Evolutionary conservation across 2,888 invertebrate species (phyloP).

Genomic region (Erebia epiphron): DNA sequence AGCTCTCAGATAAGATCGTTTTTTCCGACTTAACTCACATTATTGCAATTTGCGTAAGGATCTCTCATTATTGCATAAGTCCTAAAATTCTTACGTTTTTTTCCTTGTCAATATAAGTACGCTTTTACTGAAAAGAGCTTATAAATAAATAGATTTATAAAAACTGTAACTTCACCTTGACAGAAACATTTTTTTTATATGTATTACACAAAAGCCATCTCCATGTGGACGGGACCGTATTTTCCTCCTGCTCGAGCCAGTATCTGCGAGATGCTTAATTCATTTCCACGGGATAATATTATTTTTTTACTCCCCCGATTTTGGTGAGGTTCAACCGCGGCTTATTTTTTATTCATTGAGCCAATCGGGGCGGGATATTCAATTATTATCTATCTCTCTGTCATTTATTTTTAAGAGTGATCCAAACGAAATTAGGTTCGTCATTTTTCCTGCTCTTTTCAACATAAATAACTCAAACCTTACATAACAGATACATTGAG

Average conservation of each 20-base stretch:
- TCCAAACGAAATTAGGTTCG: conserved; percentile 57
- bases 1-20: too few relatives aligned
- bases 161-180: too few relatives aligned
- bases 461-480: too few relatives aligned
- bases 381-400: conserved; percentile 54
- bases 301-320: conserved; percentile 79
- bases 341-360: conserved; percentile 80
- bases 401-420: conserved; percentile 58
- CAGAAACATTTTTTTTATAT: too few relatives aligned
- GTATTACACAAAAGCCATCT: conserved; percentile 38
- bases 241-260: conserved; percentile 50
- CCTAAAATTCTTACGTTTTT: too few relatives aligned
- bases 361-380: conserved; percentile 72
- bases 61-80: too few relatives aligned
- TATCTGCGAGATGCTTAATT: conserved; percentile 80
- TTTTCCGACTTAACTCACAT: too few relatives aligned
- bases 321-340: conserved; percentile 71
- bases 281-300: conserved; percentile 83
- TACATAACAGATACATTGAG: not conserved
- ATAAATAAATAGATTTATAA: too few relatives aligned
- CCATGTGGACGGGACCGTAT: conserved; percentile 35
- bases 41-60: too few relatives aligned
- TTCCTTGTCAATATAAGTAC: too few relatives aligned
- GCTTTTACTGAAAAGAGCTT: too few relatives aligned
- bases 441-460: conserved; percentile 20